Evolutionary conservation across 2,113 vertebrate species (phyloP).

Genomic region (Theristicus caerulescens): DNA sequence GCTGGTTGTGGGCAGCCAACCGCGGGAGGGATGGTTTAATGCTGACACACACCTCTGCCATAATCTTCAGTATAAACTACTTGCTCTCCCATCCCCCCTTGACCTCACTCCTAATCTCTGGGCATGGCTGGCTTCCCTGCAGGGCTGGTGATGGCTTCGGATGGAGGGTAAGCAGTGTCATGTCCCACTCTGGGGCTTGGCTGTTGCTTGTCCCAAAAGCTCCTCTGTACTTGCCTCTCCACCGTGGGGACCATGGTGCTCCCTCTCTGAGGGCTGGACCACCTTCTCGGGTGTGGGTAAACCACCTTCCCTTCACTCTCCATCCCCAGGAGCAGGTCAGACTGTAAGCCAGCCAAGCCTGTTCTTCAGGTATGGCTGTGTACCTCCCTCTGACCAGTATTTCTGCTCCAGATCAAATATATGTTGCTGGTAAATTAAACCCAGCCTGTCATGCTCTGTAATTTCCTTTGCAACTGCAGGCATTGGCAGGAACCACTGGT

Average conservation of each 20-base stretch:
- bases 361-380: background rate
- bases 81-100: background rate
- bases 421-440: background rate
- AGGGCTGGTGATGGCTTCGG: background rate
- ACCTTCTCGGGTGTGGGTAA: background rate
- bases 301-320: background rate
- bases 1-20: background rate
- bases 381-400: background rate
- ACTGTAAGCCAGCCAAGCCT: background rate
- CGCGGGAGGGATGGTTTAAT: background rate
- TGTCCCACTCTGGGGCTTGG: rapidly evolving
- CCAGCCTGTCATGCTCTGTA: background rate
- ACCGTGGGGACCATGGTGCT: rapidly evolving
- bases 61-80: background rate
- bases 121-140: background rate
- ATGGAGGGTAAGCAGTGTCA: background rate
- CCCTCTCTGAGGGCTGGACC: background rate
- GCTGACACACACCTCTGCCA: background rate
- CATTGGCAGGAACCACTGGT: background rate
- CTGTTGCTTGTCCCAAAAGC: background rate
- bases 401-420: background rate
- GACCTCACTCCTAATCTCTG: background rate
- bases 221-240: rapidly evolving
- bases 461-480: background rate
- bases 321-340: background rate